Base-by-base conservation (phyloP, 2,113 vertebrate genomes). In the Crotophaga sulcirostris region DNA sequence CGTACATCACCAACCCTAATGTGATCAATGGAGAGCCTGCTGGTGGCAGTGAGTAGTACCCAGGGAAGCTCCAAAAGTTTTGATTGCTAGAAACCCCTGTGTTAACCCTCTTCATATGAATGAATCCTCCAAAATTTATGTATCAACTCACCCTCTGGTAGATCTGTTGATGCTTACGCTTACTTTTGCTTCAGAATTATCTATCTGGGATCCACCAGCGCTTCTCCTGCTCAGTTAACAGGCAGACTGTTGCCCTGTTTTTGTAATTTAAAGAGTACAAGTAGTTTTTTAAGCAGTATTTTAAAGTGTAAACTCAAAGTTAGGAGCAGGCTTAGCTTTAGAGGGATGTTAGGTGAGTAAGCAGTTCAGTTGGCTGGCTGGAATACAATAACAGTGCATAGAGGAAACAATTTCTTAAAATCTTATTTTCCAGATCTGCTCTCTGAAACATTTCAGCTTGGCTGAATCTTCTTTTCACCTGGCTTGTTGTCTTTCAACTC, bases 11-110 rank as follows among this genome's bases (percentile, higher is more conserved):
- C 40, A 76, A 4, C 5, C 16, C 16, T 24, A 44, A 13, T 0
- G 1, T 3, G 8, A 5, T 11, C 8, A 16, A 5, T 0, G 1
- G 56, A 11, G 26, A 42, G 23, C 18, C 40, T 51, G 40, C 31
- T 60, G 67, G 31, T 25, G 28, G 29, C 72, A 42, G 38, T 12
- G 34, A 60, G 25, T 9, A 13, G 34, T 20, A 75, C 29, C 15
- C 26, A 70, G 23, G 16, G 31, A 33, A 68, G 26, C 18, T 63
- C 42, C 44, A 67, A 84, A 63, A 15, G 34, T 3, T 55, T 45
- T 67, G 7, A 8, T 13, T 51, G 34, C 16, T 11, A 44, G 45
- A 47, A 64, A 16, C 7, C 19, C 9, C 51, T 29, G 28, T 74
- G 34, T n/a, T 58, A 63, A 59, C 29, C 20, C 49, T 63, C 16